Evolutionary conservation across 2,113 vertebrate genomes (phyloP), one percentile per base, ranked within the genome.

Genomic region (Blennius ocellaris): DNA sequence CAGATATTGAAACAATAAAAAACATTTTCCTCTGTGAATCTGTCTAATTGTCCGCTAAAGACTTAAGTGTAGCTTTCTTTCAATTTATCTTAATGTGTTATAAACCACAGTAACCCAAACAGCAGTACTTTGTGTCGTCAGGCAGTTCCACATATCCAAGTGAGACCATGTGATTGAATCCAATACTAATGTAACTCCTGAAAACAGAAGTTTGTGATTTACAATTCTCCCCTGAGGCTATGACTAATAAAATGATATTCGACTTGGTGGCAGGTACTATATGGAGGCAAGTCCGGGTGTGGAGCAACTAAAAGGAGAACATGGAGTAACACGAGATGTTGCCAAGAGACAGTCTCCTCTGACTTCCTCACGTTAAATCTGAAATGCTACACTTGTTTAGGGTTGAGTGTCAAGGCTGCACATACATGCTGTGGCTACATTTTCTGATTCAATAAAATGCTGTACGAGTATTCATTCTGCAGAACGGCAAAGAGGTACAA

Each of bases 171-270:
- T 64, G 39, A 76, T 52, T 21, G 3, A 69, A 63, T 59, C 30
- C 56, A 67, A 51, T 14, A 43, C 38, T 63, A 68, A 63, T 45
- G 52, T 2, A 2, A 65, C 71, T 69, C 40, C 57, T 57, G 58
- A 75, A 64, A 78, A 57, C 12, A 69, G 30, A 51, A 30, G 43
- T 68, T 17, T 0, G 7, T 43, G 48, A 65, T 73, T 30, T 38
- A 50, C 58, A 60, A 49, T 7, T 40, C 30, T 50, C 40, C 6
- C 53, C 8, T 21, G 40, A 58, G 48, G 11, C 30, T 0, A 1
- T 47, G 30, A 30, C 10, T 39, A 69, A 56, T 36, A 63, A 15
- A 59, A 54, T 51, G 4, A 38, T 17, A 38, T 14, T 0, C 38
- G 30, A 6, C 47, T 69, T 11, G 15, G 17, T 62, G 17, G 50